Evolutionary conservation across 2,888 invertebrate species (phyloP), one percentile per base, ranked within the genome.

Genomic region (Lycocerus yunnanus): DNA sequence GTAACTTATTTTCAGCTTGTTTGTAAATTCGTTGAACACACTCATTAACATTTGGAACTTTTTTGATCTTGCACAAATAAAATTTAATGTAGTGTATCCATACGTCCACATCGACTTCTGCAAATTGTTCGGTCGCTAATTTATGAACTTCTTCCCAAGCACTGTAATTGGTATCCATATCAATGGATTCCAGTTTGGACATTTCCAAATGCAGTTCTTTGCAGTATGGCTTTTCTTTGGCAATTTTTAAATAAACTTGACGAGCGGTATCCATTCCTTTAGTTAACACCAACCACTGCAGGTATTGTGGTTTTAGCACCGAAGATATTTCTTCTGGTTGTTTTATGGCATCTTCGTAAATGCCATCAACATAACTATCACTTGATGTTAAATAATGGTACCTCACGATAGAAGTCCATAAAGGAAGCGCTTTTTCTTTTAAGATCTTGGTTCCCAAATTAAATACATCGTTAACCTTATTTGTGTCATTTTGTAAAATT

Each of bases 21-120:
- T 61, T 69, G 18, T 21, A 15, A 15, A 69, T 61, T 61, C 16
- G 16, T 61, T 59, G 69, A 58, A 76, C 70, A 63, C 68, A 13
- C 58, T 76, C 66, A 2, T 59, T 70, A 15, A 71, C 10, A 58
- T 76, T 68, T 6, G n/a, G 58, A 58, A 60, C 58, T 59, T 68
- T 43, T 58, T 18, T 73, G 21, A 93, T 92, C 79, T 88, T 86
- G 78, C 90, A 88, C 75, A 90, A 89, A 88, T 94, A 94, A 85
- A 94, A 93, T 75, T 89, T 88, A 69, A 95, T 90, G 82, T 91
- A 93, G 80, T 93, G 90, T 79, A 93, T 88, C 95, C 95, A 96
- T 14, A 95, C 88, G 76, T 92, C 90, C 4, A 90, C 87, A 83
- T 91, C 90, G 3, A 87, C 88, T 80, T 88, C 88, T 0, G 95